Conservation (phyloP, 1,140 invertebrate genomes). For the Brachystomella parvula region DNA sequence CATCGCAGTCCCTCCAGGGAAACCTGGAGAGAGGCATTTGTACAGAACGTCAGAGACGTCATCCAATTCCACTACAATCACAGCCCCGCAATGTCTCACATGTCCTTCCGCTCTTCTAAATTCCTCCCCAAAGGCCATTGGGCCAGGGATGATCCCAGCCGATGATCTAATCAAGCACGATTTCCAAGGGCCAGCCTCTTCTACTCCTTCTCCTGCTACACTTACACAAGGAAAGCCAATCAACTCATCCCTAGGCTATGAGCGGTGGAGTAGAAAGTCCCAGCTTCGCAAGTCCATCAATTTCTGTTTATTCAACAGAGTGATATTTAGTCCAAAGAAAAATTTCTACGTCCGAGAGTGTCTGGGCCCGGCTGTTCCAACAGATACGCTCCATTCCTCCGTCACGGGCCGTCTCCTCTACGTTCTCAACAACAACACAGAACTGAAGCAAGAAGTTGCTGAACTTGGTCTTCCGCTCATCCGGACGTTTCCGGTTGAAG, state of each 20-base stretch:
- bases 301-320: constrained; percentile 34
- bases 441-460: constrained; percentile 40
- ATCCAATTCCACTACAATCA: constrained; percentile 27
- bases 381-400: constrained; percentile 35
- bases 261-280: constrained; percentile 29
- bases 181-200: neutral
- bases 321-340: constrained; percentile 39
- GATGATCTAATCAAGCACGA: neutral
- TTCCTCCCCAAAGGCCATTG: neutral
- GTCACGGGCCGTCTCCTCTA: constrained; percentile 39
- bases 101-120: constrained; percentile 45
- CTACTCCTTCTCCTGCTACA: neutral
- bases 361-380: constrained; percentile 58
- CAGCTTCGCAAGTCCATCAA: constrained; percentile 34
- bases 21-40: constrained; percentile 62
- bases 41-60: constrained; percentile 53
- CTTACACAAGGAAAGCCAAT: neutral
- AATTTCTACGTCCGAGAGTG: constrained; percentile 58
- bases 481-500: constrained; percentile 46
- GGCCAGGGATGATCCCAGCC: neutral
- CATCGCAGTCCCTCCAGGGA: constrained; percentile 59
- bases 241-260: neutral
- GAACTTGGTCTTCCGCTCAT: constrained; percentile 43
- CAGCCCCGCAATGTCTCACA: constrained; percentile 46
- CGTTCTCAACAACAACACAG: constrained; percentile 45